Percentiles rank a stretch among this genome's conserved stretches.
These are phyloP conservation scores for Ciconia boyciana DNA, from an alignment of 2,113 vertebrate species.

Conservation along the genomic window DNA sequence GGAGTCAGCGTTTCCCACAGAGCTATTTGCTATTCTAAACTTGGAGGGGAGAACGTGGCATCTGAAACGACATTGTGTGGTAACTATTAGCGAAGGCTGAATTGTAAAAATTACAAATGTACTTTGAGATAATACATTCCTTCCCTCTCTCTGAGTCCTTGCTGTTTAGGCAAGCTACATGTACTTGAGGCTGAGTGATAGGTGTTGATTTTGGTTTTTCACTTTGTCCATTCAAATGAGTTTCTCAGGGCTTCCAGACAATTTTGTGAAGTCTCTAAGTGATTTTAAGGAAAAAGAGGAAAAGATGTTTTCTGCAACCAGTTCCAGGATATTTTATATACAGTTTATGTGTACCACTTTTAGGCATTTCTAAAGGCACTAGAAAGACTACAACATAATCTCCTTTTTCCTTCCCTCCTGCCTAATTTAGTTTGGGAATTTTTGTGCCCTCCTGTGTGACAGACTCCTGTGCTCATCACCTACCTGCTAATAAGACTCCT, in stretches of 20 bases:
- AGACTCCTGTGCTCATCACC: neutral
- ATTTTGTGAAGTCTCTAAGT: neutral
- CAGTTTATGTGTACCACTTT: neutral
- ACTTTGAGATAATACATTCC: neutral
- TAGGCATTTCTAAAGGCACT: neutral
- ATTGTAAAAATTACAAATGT: neutral
- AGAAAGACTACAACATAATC: neutral
- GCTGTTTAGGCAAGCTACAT: neutral
- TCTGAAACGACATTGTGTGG: neutral
- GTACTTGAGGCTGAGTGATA: neutral
- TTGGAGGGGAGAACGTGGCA: neutral
- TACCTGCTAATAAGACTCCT: neutral
- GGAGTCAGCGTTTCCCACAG: neutral
- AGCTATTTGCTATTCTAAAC: neutral
- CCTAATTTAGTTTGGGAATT: neutral
- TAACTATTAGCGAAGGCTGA: neutral
- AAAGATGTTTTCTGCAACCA: neutral
- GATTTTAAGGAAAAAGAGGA: neutral
- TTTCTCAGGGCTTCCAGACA: neutral
- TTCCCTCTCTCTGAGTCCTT: fast-evolving
- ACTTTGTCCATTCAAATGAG: neutral
- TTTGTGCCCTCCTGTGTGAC: neutral
- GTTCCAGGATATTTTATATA: neutral
- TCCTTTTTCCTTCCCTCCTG: neutral
- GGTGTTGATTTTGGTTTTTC: neutral